Conservation (phyloP, 2,888 invertebrate species). For the Hypselothyrea guttata region DNA sequence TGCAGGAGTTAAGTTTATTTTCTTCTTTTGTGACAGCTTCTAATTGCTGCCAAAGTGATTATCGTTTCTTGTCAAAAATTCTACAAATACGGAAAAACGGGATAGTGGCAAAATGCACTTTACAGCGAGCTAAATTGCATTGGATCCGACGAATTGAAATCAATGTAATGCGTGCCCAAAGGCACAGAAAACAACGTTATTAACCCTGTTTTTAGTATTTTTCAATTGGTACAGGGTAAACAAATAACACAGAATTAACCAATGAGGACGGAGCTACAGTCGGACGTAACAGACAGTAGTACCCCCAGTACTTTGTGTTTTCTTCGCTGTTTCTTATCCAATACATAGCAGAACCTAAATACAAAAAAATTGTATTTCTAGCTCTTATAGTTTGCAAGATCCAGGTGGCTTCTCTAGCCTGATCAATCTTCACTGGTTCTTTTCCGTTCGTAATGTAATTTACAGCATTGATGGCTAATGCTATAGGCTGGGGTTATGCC, state of each 20-base stretch:
- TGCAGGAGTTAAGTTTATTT: constrained; percentile 50
- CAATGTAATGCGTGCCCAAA: constrained; percentile 57
- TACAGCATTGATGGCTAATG: no score
- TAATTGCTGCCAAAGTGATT: constrained; percentile 64
- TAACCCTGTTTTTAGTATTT: no score
- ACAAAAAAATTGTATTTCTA: no score
- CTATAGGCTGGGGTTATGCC: no score
- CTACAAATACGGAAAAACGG: constrained; percentile 1
- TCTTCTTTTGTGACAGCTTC: constrained; percentile 56
- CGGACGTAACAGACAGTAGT: constrained; percentile 19
- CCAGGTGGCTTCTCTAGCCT: no score
- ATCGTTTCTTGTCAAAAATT: constrained; percentile 57
- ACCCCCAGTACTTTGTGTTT: no score
- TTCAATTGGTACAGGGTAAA: constrained; percentile 58
- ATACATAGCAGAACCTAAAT: no score
- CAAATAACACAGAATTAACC: constrained; percentile 62
- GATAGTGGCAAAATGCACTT: constrained; percentile 14
- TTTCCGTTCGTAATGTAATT: no score
- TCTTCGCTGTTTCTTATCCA: no score
- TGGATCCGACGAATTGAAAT: constrained; percentile 63
- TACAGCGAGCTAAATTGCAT: constrained; percentile 66
- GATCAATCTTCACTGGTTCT: no score
- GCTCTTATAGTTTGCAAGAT: no score
- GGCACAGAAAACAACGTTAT: no score
- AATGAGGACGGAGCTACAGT: constrained; percentile 9